A percentile compares a stretch with the other conserved stretches of the same genome.
These are phyloP conservation scores for Pterocles gutturalis DNA, from an alignment of 2,113 vertebrate species.

Conservation along the genomic window DNA sequence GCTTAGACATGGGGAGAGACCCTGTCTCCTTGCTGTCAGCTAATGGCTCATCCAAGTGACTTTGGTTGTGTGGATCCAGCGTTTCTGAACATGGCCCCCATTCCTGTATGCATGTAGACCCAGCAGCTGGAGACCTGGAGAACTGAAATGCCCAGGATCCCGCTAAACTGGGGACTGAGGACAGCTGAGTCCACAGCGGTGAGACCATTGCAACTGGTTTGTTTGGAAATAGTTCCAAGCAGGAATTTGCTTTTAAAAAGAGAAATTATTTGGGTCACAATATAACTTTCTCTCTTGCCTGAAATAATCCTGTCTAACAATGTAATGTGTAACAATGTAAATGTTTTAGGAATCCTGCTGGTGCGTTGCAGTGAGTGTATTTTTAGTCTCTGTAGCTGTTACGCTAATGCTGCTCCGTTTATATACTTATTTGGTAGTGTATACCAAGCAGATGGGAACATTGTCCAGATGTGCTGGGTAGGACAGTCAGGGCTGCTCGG, in stretches of 20 bases:
- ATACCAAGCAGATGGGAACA: constrained; percentile 44
- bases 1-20: not conserved
- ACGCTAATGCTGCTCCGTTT: constrained; percentile 2
- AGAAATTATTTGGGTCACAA: not conserved
- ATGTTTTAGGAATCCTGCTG: constrained; percentile 15
- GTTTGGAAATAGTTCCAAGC: not conserved
- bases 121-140: not conserved
- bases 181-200: not conserved
- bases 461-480: constrained; percentile 31
- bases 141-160: not conserved
- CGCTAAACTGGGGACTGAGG: not conserved
- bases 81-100: not conserved
- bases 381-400: constrained; percentile 59
- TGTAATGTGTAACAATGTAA: constrained; percentile 31
- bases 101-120: not conserved
- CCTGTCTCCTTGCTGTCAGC: not conserved
- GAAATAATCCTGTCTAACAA: not conserved
- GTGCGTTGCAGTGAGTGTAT: not conserved
- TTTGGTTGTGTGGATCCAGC: not conserved
- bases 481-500: not conserved
- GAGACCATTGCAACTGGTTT: not conserved
- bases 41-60: not conserved
- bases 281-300: not conserved
- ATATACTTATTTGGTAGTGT: constrained; percentile 60
- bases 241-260: not conserved